Conservation (phyloP, 2,888 invertebrate genomes). For the Drosophila borborema region DNA sequence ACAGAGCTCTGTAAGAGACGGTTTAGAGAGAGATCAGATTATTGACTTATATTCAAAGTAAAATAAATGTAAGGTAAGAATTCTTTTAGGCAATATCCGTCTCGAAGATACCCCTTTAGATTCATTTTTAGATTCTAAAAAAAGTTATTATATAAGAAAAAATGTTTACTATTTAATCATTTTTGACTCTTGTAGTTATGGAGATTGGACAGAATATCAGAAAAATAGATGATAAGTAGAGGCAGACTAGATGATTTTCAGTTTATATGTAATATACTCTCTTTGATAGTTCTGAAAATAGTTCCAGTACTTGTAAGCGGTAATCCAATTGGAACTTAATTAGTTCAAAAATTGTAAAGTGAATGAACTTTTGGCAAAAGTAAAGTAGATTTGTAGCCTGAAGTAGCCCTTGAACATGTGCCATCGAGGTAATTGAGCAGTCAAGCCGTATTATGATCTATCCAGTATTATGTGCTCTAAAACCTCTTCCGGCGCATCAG, state of each 20-base stretch:
- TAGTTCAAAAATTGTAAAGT: not conserved
- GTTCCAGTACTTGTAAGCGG: not conserved
- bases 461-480: not conserved
- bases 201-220: too few relatives aligned
- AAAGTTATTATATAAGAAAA: too few relatives aligned
- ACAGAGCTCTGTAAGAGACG: conserved; percentile 87
- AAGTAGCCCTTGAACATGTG: not conserved
- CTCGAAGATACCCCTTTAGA: too few relatives aligned
- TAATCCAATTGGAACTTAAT: not conserved
- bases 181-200: too few relatives aligned
- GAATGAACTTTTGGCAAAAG: not conserved
- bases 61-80: too few relatives aligned
- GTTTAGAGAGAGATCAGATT: not conserved
- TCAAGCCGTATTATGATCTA: conserved; percentile 24
- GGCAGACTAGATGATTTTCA: too few relatives aligned
- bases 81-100: too few relatives aligned
- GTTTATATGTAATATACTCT: too few relatives aligned
- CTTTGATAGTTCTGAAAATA: not conserved
- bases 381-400: not conserved
- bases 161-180: too few relatives aligned
- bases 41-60: not conserved
- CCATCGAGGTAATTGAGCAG: conserved; percentile 47
- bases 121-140: too few relatives aligned
- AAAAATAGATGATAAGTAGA: too few relatives aligned
- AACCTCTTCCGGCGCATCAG: conserved; percentile 22